Conservation (phyloP, 2,113 vertebrate genomes). For the Falcunculus frontatus region DNA sequence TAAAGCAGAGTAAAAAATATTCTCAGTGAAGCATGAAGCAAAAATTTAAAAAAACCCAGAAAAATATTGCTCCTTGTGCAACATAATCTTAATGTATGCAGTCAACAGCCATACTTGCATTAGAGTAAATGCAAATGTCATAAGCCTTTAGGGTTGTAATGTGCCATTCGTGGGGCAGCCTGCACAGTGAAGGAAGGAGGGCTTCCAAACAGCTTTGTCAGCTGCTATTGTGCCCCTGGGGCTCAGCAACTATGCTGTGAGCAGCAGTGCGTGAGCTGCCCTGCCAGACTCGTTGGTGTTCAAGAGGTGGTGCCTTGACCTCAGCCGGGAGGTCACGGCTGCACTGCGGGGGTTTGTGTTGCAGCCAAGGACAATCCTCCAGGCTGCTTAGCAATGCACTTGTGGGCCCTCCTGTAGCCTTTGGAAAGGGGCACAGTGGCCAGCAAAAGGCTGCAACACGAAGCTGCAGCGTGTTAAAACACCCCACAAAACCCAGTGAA, state of each 20-base stretch:
- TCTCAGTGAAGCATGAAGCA: neutral
- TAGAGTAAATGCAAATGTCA: neutral
- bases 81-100: neutral
- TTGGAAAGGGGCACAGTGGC: neutral
- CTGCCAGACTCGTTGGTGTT: neutral
- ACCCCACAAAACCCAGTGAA: rapidly evolving
- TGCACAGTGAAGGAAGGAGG: neutral
- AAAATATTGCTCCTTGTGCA: neutral
- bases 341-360: neutral
- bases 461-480: neutral
- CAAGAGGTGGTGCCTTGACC: neutral
- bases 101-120: neutral
- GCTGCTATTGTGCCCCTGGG: neutral
- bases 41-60: neutral
- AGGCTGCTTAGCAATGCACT: neutral
- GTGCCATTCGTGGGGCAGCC: neutral
- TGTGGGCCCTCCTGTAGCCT: neutral
- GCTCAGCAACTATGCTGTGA: neutral
- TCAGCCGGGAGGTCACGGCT: neutral
- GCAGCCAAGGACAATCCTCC: neutral
- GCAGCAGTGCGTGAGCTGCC: neutral
- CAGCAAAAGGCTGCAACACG: neutral
- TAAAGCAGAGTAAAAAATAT: neutral
- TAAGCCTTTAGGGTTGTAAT: neutral
- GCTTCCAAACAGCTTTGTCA: neutral